Conservation (phyloP, 2,888 invertebrate species). For the Dorcus parallelipipedus region DNA sequence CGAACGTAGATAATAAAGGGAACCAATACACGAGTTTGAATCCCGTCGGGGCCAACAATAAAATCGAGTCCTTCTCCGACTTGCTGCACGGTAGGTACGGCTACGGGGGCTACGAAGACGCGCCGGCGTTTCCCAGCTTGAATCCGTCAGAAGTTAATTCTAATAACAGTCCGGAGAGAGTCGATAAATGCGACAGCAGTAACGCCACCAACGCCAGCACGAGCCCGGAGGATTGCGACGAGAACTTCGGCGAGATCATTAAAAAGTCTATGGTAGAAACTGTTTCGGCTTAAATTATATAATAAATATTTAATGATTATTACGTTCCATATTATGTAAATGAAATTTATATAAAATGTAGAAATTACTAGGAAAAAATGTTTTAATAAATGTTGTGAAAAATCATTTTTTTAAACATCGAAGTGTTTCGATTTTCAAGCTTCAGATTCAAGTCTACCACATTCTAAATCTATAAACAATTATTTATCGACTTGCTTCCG, state of each 20-base stretch:
- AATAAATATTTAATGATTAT: constrained; percentile 36
- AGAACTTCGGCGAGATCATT: constrained; percentile 88
- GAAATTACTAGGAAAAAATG: constrained; percentile 43
- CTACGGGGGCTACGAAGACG: constrained; percentile 54
- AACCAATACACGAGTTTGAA: constrained; percentile 66
- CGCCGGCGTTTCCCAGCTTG: constrained; percentile 36
- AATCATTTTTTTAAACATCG: constrained; percentile 31
- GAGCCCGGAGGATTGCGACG: constrained; percentile 53
- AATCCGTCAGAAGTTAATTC: constrained; percentile 30
- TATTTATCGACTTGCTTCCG: too few species aligned
- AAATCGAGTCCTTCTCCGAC: constrained; percentile 69
- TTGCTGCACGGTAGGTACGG: constrained; percentile 57
- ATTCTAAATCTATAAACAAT: too few species aligned
- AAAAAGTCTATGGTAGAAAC: constrained; percentile 92
- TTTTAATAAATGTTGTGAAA: constrained; percentile 53
- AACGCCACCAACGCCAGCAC: constrained; percentile 28
- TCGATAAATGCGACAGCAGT: constrained; percentile 29
- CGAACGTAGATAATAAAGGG: constrained; percentile 51
- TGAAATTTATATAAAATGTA: constrained; percentile 48
- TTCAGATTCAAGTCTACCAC: not conserved
- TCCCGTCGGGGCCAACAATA: constrained; percentile 63
- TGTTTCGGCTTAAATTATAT: constrained; percentile 69
- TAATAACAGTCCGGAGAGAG: constrained; percentile 22
- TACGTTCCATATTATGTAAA: constrained; percentile 38
- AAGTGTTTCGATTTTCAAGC: not conserved